Percentiles rank a stretch among this genome's conserved stretches.
Evolutionary conservation across 2,797 vertebrate species (phyloP).

Genomic region (Rhynchonycteris naso): DNA sequence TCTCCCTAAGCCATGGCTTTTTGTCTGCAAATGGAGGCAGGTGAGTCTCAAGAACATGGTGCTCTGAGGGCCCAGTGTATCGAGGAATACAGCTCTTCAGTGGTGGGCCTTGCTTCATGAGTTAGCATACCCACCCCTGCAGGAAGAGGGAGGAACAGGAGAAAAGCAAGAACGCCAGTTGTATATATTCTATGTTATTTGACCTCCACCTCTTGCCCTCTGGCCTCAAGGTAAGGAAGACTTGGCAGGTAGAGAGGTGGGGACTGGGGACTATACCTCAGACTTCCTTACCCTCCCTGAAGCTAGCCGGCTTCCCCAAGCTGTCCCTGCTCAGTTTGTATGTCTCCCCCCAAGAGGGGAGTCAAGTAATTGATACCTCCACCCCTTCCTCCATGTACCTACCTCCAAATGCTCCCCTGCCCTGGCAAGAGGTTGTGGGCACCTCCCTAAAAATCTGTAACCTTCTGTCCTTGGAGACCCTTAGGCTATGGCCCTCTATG

Average conservation of each 20-base stretch:
- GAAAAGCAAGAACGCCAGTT: neutral
- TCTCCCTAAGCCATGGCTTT: neutral
- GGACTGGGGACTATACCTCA: neutral
- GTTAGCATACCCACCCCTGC: neutral
- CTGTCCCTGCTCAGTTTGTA: neutral
- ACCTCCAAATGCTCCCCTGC: neutral
- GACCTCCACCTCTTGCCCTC: neutral
- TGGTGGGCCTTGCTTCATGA: neutral
- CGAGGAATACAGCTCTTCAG: neutral
- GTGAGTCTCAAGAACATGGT: neutral
- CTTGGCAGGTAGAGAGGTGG: neutral
- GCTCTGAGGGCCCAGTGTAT: neutral
- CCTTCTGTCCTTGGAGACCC: neutral
- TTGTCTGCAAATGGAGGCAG: neutral
- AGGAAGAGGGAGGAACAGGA: neutral
- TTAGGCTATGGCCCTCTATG: neutral
- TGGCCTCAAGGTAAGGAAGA: slow-evolving; percentile 31
- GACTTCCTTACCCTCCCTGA: neutral
- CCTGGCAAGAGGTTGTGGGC: neutral
- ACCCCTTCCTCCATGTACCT: neutral
- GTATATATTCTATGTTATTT: slow-evolving; percentile 10
- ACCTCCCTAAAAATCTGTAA: neutral
- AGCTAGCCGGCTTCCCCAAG: neutral
- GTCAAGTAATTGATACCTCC: neutral
- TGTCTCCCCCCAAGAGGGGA: neutral